These are phyloP conservation scores for Eugnorisma glareosa DNA, from an alignment of 2,888 invertebrate genomes.

Conservation along the genomic window DNA sequence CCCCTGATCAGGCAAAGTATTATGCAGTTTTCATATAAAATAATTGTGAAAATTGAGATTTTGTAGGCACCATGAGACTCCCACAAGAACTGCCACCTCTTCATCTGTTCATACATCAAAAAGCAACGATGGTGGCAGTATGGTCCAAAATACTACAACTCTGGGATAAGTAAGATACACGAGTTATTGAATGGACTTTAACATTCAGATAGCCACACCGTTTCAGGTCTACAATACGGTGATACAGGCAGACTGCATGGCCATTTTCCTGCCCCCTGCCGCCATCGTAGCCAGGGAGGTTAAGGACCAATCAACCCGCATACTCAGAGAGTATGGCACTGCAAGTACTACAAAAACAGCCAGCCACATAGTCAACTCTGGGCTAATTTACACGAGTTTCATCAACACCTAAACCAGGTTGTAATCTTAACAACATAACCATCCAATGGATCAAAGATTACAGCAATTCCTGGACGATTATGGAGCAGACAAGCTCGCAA, in stretches of 20 bases:
- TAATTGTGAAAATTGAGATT: not conserved
- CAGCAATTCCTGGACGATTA: not conserved
- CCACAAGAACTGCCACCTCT: too few relatives aligned
- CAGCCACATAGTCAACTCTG: not conserved
- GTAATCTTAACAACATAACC: not conserved
- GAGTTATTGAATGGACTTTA: not conserved
- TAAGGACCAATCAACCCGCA: not conserved
- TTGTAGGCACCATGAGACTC: not conserved
- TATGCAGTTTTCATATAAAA: not conserved
- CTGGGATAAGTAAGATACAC: too few relatives aligned
- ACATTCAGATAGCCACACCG: not conserved
- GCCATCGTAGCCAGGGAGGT: not conserved
- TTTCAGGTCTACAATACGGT: not conserved
- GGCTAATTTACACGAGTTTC: not conserved
- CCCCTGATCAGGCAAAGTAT: not conserved
- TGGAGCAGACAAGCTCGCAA: too few relatives aligned
- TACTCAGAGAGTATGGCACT: not conserved
- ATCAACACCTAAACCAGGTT: not conserved
- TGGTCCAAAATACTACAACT: too few relatives aligned
- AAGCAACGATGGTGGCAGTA: too few relatives aligned
- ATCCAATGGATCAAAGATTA: not conserved
- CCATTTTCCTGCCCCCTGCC: not conserved
- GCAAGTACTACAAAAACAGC: not conserved
- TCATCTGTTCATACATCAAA: too few relatives aligned
- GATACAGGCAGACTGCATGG: not conserved